phyloP scores from a whole-genome alignment of 1,140 invertebrate species.

The Calliopsis andreniformis region DNA sequence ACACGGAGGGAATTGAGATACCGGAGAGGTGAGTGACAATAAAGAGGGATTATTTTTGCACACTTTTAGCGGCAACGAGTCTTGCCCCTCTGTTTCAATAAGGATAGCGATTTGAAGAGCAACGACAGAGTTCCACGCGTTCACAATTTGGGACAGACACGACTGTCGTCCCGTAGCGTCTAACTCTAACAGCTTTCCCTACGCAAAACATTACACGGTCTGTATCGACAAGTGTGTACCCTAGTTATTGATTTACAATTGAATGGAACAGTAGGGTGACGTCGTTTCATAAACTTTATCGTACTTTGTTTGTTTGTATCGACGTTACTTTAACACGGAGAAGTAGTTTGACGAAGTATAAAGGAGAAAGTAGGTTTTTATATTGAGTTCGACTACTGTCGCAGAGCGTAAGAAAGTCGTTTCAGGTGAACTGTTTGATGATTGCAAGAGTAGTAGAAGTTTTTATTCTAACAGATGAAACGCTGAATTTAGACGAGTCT shows the following conservation, averaged over 20 bases:
- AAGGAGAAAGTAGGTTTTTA: conserved; percentile 15
- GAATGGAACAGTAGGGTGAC: conserved; percentile 5
- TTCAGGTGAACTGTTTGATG: conserved; percentile 12
- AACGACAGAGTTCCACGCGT: not conserved
- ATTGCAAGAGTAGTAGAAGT: conserved; percentile 31
- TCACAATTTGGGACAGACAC: too few relatives aligned
- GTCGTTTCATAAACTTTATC: not conserved
- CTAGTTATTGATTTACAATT: not conserved
- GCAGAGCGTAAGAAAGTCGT: conserved; percentile 8
- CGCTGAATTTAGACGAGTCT: conserved; percentile 6
- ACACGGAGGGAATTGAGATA: not conserved
- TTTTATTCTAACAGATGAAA: conserved; percentile 22
- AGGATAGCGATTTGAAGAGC: not conserved
- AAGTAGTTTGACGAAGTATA: conserved; percentile 27
- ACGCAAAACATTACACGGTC: not conserved
- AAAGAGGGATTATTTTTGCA: conserved; percentile 42
- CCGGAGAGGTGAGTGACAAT: conserved; percentile 57
- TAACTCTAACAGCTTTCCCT: not conserved
- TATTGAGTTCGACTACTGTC: conserved; percentile 2
- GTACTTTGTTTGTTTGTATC: not conserved
- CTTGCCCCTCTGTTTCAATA: not conserved
- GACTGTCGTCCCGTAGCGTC: not conserved
- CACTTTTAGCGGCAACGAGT: not conserved
- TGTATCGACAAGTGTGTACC: too few relatives aligned
- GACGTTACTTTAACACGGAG: not conserved